These are phyloP conservation scores for Menidia beryllina DNA, from an alignment of 2,113 vertebrate genomes.

Conservation along the genomic window DNA sequence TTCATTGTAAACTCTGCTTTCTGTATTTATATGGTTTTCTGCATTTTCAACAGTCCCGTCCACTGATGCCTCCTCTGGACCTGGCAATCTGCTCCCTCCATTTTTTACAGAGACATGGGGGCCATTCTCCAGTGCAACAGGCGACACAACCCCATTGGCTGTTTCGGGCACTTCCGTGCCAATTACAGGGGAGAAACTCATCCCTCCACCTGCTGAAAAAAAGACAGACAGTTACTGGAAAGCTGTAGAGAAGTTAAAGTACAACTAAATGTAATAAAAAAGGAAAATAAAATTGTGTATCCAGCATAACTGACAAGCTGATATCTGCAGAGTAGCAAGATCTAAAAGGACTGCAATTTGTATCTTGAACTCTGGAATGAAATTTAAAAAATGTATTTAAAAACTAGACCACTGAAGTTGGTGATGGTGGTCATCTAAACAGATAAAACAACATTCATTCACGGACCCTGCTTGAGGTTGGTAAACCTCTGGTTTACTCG, in stretches of 20 bases:
- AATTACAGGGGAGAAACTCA: slow-evolving; percentile 83
- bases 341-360: neutral
- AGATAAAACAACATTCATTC: neutral
- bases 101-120: slow-evolving; percentile 58
- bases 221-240: slow-evolving; percentile 6
- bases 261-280: neutral
- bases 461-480: neutral
- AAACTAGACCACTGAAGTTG: neutral
- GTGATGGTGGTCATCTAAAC: too few relatives aligned
- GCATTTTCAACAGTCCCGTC: slow-evolving; percentile 25
- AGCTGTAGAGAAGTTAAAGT: neutral
- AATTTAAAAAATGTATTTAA: neutral
- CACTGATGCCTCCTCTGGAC: slow-evolving; percentile 38
- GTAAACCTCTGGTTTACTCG: neutral
- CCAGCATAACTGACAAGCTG: neutral
- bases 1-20: slow-evolving; percentile 26
- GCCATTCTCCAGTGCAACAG: slow-evolving; percentile 62
- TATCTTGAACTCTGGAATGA: neutral
- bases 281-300: too few relatives aligned
- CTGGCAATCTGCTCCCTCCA: slow-evolving; percentile 49
- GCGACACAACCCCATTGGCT: slow-evolving; percentile 72
- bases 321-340: neutral
- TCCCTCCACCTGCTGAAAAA: slow-evolving; percentile 80
- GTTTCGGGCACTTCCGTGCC: slow-evolving; percentile 79
- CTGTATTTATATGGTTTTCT: slow-evolving; percentile 47